phyloP scores from a whole-genome alignment of 2,113 vertebrate genomes.

The Sisor rabdophorus region DNA sequence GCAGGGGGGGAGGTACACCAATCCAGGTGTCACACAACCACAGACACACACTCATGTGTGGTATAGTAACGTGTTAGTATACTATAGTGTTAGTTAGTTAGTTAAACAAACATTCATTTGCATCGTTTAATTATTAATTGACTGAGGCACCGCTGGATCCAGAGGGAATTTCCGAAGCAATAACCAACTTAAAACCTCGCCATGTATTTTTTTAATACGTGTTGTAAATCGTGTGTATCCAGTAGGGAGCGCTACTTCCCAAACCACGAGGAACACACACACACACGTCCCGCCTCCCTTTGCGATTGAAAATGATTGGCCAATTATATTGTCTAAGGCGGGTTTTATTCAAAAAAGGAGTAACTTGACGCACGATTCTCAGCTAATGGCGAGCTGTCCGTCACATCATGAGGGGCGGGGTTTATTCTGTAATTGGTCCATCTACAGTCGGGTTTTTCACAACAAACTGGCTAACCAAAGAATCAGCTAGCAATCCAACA shows the following conservation, averaged over 20 bases:
- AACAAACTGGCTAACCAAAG: conserved; percentile 52
- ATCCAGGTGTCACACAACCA: no score
- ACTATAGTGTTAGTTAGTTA: no score
- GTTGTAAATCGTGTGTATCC: neutral
- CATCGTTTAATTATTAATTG: no score
- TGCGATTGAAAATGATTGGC: neutral
- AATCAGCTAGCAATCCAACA: neutral
- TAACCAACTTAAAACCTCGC: no score
- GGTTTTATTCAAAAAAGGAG: neutral
- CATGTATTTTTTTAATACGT: no score
- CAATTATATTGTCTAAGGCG: neutral
- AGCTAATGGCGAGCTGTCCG: neutral
- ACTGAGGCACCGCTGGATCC: no score
- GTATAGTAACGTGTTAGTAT: no score
- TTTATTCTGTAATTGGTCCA: conserved; percentile 28
- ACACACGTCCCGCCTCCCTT: neutral
- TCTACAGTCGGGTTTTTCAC: conserved; percentile 44
- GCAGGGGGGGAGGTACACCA: no score
- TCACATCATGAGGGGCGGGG: conserved; percentile 9
- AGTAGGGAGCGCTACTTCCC: conserved; percentile 38
- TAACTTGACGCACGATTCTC: neutral
- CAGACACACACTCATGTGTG: no score
- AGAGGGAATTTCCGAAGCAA: no score
- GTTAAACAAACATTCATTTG: no score
- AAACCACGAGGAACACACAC: neutral